phyloP scores from a whole-genome alignment of 2,888 invertebrate species.

The Crioceris asparagi region DNA sequence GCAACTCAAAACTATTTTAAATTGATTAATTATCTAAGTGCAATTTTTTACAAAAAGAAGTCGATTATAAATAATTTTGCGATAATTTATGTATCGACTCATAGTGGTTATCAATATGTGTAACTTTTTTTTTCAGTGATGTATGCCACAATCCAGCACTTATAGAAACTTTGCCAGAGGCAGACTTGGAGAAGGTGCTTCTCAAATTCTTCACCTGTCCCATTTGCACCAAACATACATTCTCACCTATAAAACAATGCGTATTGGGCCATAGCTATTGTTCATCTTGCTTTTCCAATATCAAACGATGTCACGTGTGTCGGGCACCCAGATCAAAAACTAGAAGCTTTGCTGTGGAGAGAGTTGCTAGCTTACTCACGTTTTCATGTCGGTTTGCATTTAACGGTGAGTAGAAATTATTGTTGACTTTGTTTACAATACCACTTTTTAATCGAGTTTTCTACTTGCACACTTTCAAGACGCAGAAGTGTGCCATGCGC shows the following conservation, averaged over 20 bases:
- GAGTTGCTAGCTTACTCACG: constrained; percentile 8
- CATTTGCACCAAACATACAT: constrained; percentile 23
- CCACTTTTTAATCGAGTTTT: neutral
- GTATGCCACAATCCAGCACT: too few species aligned
- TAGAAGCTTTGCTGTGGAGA: constrained; percentile 10
- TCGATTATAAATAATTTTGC: too few species aligned
- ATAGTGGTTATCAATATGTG: too few species aligned
- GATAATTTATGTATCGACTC: too few species aligned
- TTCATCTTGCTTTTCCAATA: constrained; percentile 17
- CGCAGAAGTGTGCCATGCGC: neutral
- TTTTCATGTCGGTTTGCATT: constrained; percentile 20
- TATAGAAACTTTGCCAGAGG: too few species aligned
- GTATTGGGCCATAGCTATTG: constrained; percentile 25
- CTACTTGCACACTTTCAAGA: neutral
- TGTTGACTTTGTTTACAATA: too few species aligned
- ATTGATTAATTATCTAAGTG: too few species aligned
- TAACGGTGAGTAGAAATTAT: constrained; percentile 9
- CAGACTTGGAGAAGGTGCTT: constrained; percentile 4
- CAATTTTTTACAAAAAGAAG: too few species aligned
- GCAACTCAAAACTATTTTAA: too few species aligned
- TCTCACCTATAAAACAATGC: constrained; percentile 25
- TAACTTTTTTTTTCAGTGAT: too few species aligned
- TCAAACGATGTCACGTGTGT: constrained; percentile 16
- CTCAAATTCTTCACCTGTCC: constrained; percentile 20
- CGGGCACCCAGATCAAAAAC: constrained; percentile 10